Evolutionary conservation across 2,888 invertebrate genomes (phyloP).

Genomic region (Pristionchus mayeri): DNA sequence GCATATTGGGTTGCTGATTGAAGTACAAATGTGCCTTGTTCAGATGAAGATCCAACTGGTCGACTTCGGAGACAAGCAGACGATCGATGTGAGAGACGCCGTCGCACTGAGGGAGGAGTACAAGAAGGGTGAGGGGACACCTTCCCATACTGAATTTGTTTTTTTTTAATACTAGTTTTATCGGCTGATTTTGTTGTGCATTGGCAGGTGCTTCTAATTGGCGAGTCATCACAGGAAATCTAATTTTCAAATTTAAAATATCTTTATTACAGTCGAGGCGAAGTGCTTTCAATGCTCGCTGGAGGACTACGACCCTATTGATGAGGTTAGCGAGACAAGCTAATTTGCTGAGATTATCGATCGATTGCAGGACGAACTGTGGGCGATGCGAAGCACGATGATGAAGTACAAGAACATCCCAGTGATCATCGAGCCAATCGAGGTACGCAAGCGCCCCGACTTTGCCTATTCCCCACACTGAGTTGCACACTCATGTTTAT

Average conservation of each 20-base stretch:
- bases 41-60: not conserved
- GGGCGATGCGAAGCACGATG: not conserved
- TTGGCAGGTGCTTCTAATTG: too few relatives aligned
- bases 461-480: too few relatives aligned
- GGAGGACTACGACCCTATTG: not conserved
- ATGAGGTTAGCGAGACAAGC: too few relatives aligned
- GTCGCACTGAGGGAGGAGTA: not conserved
- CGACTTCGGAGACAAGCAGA: not conserved
- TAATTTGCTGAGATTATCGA: too few relatives aligned
- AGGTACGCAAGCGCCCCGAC: not conserved
- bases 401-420: not conserved
- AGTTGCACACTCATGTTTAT: too few relatives aligned
- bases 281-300: constrained; percentile 3
- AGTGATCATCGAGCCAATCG: not conserved
- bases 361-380: not conserved
- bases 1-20: too few relatives aligned
- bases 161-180: too few relatives aligned
- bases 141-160: too few relatives aligned
- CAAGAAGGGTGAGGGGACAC: not conserved
- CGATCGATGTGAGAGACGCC: not conserved
- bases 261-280: not conserved
- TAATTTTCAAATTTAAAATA: too few relatives aligned
- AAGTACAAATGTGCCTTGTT: too few relatives aligned
- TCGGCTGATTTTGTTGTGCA: too few relatives aligned
- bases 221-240: too few relatives aligned